Conservation (phyloP, 1,140 invertebrate genomes). For the Atopsyche davidsoni region DNA sequence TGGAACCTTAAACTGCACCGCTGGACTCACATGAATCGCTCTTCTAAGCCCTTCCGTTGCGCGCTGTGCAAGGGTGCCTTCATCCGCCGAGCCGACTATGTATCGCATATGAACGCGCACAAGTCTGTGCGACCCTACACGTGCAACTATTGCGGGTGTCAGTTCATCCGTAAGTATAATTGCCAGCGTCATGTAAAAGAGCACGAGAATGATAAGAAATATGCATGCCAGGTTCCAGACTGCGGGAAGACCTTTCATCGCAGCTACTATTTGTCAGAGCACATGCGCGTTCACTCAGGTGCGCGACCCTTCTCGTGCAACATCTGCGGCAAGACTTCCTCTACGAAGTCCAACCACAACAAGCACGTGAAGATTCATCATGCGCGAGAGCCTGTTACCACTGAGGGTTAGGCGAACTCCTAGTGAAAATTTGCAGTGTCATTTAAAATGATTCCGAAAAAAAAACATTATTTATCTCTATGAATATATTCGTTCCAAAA, state of each 20-base stretch:
- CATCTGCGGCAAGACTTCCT: conserved; percentile 79
- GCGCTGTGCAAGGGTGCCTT: conserved; percentile 76
- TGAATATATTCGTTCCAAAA: not conserved
- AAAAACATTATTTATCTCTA: not conserved
- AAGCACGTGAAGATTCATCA: conserved; percentile 85
- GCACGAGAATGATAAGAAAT: conserved; percentile 83
- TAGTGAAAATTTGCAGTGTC: not conserved
- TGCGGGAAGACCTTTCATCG: conserved; percentile 83
- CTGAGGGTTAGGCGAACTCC: conserved; percentile 59
- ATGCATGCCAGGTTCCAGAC: conserved; percentile 69
- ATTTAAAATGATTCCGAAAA: too few relatives aligned
- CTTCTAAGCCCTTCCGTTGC: conserved; percentile 81
- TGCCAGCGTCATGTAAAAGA: conserved; percentile 85
- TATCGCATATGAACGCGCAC: conserved; percentile 79
- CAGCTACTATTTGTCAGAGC: conserved; percentile 81
- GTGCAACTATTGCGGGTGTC: conserved; percentile 88
- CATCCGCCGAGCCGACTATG: conserved; percentile 69
- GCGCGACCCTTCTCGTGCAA: conserved; percentile 77
- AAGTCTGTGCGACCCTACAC: conserved; percentile 76
- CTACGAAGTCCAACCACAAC: conserved; percentile 83
- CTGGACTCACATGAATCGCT: conserved; percentile 81
- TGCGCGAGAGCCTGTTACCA: conserved; percentile 75
- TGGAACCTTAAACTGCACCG: conserved; percentile 84
- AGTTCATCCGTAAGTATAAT: conserved; percentile 90
- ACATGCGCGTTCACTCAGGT: conserved; percentile 77